Percentiles rank a stretch among this genome's conserved stretches.
These are phyloP conservation scores for Papilio gigon DNA, from an alignment of 2,888 invertebrate genomes.

Conservation along the genomic window DNA sequence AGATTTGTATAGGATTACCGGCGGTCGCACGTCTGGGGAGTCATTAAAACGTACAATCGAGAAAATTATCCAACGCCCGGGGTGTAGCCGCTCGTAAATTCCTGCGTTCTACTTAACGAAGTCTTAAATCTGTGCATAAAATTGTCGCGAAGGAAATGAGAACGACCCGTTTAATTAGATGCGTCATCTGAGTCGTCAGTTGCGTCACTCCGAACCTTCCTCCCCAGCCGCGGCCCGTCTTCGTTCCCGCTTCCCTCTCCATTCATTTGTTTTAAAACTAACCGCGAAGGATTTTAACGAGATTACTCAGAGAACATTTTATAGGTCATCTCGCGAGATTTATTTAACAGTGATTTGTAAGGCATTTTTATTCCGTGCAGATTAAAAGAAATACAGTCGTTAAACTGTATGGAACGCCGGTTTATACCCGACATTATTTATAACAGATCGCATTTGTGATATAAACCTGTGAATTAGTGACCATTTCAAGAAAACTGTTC, in stretches of 20 bases:
- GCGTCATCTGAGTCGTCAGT: slow-evolving; percentile 60
- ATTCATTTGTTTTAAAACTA: slow-evolving; percentile 69
- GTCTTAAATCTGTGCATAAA: slow-evolving; percentile 72
- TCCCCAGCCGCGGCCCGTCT: slow-evolving; percentile 46
- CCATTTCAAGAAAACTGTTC: slow-evolving; percentile 44
- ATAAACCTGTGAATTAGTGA: slow-evolving; percentile 50
- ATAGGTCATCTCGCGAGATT: slow-evolving; percentile 76
- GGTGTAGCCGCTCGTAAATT: slow-evolving; percentile 66
- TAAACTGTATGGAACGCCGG: slow-evolving; percentile 66
- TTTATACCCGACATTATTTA: slow-evolving; percentile 64
- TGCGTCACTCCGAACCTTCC: slow-evolving; percentile 51
- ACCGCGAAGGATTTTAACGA: slow-evolving; percentile 76
- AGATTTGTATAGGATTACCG: slow-evolving; percentile 52
- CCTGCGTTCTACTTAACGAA: slow-evolving; percentile 65
- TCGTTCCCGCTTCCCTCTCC: slow-evolving; percentile 44
- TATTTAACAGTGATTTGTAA: slow-evolving; percentile 73
- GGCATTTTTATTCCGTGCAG: slow-evolving; percentile 66
- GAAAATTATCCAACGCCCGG: slow-evolving; percentile 67
- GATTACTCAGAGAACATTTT: slow-evolving; percentile 72
- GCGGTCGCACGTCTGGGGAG: slow-evolving; percentile 52
- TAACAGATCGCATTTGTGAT: slow-evolving; percentile 53
- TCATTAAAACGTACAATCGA: slow-evolving; percentile 61
- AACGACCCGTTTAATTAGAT: slow-evolving; percentile 75
- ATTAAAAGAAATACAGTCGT: slow-evolving; percentile 72
- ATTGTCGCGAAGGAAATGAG: slow-evolving; percentile 71